Evolutionary conservation across 2,888 invertebrate species (phyloP).

Genomic region (Strigamia transsilvanica): DNA sequence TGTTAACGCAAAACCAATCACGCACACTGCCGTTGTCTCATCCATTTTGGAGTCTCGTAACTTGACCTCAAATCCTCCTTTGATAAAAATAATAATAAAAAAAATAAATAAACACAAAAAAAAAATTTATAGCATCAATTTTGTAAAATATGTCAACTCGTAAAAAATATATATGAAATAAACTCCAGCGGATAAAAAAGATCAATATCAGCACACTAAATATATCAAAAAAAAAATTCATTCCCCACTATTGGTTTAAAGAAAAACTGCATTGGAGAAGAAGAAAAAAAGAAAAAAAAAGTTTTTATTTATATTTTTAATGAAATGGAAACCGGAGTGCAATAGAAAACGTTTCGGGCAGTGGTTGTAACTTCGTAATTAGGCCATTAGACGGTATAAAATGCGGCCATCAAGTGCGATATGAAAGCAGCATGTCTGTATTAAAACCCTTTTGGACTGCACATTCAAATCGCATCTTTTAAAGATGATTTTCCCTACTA

Average conservation of each 20-base stretch:
- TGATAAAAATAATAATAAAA: neutral
- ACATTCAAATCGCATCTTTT: constrained; percentile 8
- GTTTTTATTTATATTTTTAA: constrained; percentile 3
- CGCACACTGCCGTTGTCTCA: neutral
- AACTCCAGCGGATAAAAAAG: neutral
- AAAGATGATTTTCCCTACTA: neutral
- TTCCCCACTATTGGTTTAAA: neutral
- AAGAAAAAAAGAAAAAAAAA: neutral
- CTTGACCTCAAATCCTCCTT: neutral
- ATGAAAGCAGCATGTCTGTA: constrained; percentile 8
- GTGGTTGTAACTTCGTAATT: neutral
- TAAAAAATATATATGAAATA: neutral
- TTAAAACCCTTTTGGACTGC: neutral
- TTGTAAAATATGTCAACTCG: constrained; percentile 1
- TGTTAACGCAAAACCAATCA: constrained; percentile 2
- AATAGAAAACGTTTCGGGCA: neutral
- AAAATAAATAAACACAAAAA: neutral
- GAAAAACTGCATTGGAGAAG: neutral
- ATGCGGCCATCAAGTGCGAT: neutral
- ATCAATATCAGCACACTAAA: neutral
- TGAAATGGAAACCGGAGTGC: neutral
- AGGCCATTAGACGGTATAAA: constrained; percentile 3
- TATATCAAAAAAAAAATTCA: neutral
- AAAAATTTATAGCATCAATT: neutral
- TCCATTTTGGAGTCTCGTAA: neutral